A percentile compares a stretch with the other conserved stretches of the same genome.
Evolutionary conservation across 2,113 vertebrate species (phyloP).

Genomic region (Platycercus adscitus): DNA sequence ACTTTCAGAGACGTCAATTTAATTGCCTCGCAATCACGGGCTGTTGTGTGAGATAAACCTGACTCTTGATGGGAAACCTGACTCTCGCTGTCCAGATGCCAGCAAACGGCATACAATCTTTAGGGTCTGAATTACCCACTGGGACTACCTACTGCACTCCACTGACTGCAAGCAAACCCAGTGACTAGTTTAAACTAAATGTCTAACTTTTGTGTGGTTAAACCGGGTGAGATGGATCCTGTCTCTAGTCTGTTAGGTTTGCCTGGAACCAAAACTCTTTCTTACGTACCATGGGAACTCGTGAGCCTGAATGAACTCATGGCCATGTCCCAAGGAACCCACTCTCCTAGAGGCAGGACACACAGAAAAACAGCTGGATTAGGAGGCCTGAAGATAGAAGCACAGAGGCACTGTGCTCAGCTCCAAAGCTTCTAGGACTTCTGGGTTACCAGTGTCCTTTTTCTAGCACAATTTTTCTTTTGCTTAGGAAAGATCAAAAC

Average conservation of each 20-base stretch:
- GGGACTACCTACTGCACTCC: background rate
- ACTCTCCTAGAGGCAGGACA: background rate
- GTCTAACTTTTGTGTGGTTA: background rate
- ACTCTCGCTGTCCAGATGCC: background rate
- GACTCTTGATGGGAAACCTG: background rate
- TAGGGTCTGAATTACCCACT: background rate
- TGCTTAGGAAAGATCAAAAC: constrained; percentile 26
- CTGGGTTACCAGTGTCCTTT: background rate
- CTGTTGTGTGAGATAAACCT: background rate
- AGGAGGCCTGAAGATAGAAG: background rate
- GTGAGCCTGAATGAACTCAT: background rate
- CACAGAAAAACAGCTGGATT: background rate
- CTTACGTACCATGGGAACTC: background rate
- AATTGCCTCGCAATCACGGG: background rate
- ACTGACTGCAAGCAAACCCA: background rate
- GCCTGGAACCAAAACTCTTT: background rate
- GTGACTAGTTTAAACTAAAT: background rate
- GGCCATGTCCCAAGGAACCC: background rate
- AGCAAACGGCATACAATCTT: background rate
- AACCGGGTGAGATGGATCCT: background rate
- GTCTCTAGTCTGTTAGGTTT: background rate
- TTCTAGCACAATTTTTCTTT: background rate
- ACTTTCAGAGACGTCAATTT: background rate
- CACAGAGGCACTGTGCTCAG: background rate
- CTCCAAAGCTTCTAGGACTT: background rate